Evolutionary conservation across 2,797 vertebrate species (phyloP), one percentile per base, ranked within the genome.

Genomic region (Alexandromys oeconomus): DNA sequence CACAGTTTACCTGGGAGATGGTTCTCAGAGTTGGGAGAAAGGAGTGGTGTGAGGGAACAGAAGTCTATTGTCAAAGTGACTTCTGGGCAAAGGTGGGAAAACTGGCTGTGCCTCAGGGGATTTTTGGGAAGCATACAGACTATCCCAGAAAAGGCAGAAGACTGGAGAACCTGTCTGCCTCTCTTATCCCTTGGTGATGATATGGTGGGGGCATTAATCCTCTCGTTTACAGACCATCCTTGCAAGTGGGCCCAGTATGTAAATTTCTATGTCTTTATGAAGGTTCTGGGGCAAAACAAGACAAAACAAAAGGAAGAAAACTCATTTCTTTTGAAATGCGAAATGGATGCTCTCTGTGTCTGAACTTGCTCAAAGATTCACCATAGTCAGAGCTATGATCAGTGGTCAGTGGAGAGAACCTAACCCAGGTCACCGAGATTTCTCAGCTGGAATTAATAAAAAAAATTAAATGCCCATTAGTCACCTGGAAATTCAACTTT

Each of bases 381-480:
- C 37, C 25, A 15, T 79, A 54, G 29, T 46, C 15, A 15, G 43
- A n/a, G 25, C 13, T 88, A 5, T 78, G 15, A 54, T 40, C 74
- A 95, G 10, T 67, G n/a, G 34, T n/a, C 40, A 46, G 37, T 61
- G 63, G 43, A 92, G 4, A 67, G 48, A 34, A 71, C 8, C 6
- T 46, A 79, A 85, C 3, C 11, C 0, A 3, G 27, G 8, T 25
- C 59, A 5, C 7, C 67, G 23, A 77, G 13, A 37, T 25, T 77
- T 87, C 51, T 92, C 57, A 90, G 65, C 3, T n/a, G 27, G 82
- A 93, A 79, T 93, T 54, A 61, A 69, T 59, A 21, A 93, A 89
- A 40, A 86, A 63, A 63, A 12, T 88, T 61, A 69, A 67, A 87
- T 93, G 61, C 46, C 51, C 63, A 93, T 6, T 13, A 48, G 15